A percentile compares a stretch with the other conserved stretches of the same genome.
These are phyloP conservation scores for Hoplostethus atlanticus DNA, from an alignment of 2,797 vertebrate species.

Conservation along the genomic window DNA sequence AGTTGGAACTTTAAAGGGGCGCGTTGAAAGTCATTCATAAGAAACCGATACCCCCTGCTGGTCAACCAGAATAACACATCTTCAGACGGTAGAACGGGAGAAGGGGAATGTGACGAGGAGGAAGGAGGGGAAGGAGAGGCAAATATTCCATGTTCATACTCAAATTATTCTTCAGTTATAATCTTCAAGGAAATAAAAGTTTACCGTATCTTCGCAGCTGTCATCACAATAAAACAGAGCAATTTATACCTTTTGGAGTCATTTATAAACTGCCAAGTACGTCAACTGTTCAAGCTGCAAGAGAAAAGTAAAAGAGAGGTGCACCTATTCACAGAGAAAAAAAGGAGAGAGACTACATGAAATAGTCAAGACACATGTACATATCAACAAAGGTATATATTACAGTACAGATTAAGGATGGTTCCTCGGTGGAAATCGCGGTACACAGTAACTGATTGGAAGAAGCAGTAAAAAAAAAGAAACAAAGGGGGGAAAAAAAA, in stretches of 20 bases:
- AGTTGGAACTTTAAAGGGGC: conserved; percentile 53
- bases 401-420: conserved; percentile 66
- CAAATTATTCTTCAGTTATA: conserved; percentile 58
- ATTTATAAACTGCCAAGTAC: conserved; percentile 70
- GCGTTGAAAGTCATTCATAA: conserved; percentile 45
- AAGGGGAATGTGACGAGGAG: conserved; percentile 21
- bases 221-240: conserved; percentile 83
- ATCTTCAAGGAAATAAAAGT: conserved; percentile 61
- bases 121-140: conserved; percentile 21
- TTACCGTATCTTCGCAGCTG: conserved; percentile 71
- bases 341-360: conserved; percentile 60
- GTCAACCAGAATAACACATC: conserved; percentile 47
- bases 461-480: conserved; percentile 60
- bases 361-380: conserved; percentile 82
- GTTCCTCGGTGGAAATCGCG: conserved; percentile 64
- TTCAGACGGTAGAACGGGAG: conserved; percentile 33
- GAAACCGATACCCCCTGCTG: conserved; percentile 66
- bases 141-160: conserved; percentile 72
- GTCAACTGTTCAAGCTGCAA: conserved; percentile 83
- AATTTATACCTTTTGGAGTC: conserved; percentile 59
- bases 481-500: conserved; percentile 25
- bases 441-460: conserved; percentile 57
- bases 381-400: conserved; percentile 84
- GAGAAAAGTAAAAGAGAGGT: conserved; percentile 54
- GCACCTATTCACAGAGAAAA: conserved; percentile 78